A percentile compares a stretch with the other conserved stretches of the same genome.
phyloP scores from a whole-genome alignment of 2,113 vertebrate genomes.

The Formicarius rufipectus region DNA sequence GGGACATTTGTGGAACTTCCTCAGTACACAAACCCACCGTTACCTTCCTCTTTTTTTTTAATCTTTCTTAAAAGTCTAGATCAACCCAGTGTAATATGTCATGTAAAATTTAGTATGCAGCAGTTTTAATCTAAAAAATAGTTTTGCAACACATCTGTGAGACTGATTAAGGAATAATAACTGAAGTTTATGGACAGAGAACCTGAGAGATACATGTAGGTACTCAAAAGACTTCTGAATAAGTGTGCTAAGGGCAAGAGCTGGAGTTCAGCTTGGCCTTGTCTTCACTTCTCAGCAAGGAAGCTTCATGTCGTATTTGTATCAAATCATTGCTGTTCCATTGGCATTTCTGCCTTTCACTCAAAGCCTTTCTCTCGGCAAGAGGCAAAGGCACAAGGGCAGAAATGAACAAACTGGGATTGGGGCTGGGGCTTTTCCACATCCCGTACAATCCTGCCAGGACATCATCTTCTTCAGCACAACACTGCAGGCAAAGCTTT shows the following conservation, averaged over 20 bases:
- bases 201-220: background rate
- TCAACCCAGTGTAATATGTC: background rate
- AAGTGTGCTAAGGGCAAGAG: background rate
- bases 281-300: background rate
- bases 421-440: background rate
- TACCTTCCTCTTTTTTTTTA: background rate
- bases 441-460: rapidly evolving
- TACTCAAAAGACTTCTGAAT: background rate
- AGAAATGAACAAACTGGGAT: background rate
- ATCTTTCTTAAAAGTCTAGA: background rate
- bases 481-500: background rate
- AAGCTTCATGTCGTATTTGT: background rate
- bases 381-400: background rate
- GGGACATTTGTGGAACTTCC: background rate
- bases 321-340: background rate
- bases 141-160: background rate
- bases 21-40: background rate
- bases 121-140: background rate
- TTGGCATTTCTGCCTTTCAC: background rate
- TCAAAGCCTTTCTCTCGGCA: background rate
- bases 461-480: background rate
- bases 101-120: background rate
- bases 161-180: background rate
- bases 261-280: background rate
- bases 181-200: background rate